Percentiles rank a stretch among this genome's conserved stretches.
Evolutionary conservation across 30 jellyfish, hydroid and myxozoan genomes (phyloP).

Genomic region (Hydractinia echinata): DNA sequence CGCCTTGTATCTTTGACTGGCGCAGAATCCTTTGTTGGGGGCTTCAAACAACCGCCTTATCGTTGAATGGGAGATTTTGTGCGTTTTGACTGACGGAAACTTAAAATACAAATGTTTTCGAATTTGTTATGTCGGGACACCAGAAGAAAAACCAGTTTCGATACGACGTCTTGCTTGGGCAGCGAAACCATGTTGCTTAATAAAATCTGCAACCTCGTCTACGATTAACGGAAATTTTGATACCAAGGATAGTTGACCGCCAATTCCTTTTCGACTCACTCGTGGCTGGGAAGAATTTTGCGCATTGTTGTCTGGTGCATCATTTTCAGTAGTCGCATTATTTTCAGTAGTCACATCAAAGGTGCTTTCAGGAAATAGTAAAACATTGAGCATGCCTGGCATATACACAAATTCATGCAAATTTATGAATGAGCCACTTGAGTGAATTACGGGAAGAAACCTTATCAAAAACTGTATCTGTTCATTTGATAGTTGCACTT

Average conservation of each 20-base stretch:
- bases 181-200: constrained; percentile 40
- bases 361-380: not conserved
- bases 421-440: not conserved
- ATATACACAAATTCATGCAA: not conserved
- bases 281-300: not conserved
- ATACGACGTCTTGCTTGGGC: constrained; percentile 23
- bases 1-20: not conserved
- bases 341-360: not conserved
- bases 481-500: not conserved
- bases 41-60: constrained; percentile 19
- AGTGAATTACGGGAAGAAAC: not conserved
- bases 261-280: constrained; percentile 18
- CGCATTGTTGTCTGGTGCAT: not conserved
- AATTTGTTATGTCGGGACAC: constrained; percentile 12
- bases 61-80: not conserved
- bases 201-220: constrained; percentile 19
- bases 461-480: not conserved
- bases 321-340: not conserved
- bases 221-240: constrained; percentile 28
- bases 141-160: constrained; percentile 25
- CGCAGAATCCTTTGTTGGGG: constrained; percentile 7
- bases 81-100: constrained; percentile 4
- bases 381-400: constrained; percentile 9
- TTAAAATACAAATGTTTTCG: constrained; percentile 10
- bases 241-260: constrained; percentile 31